Evolutionary conservation across 1,140 invertebrate genomes (phyloP), one percentile per base, ranked within the genome.

Genomic region (Agrilus planipennis): DNA sequence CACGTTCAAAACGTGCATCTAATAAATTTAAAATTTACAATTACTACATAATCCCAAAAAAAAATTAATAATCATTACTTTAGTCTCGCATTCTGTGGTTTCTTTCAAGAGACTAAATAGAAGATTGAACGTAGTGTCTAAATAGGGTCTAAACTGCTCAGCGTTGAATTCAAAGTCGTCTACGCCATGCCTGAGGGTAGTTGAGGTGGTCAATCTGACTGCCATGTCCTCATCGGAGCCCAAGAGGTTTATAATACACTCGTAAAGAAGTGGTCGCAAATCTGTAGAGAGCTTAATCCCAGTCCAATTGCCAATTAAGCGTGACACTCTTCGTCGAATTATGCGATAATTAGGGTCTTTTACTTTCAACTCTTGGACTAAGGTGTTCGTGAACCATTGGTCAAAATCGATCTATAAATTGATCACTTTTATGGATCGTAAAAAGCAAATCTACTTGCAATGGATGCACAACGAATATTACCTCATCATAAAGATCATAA

Each of bases 101-200:
- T 92, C 84, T 57, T 87, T 85, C 31, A 96, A 65, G 31, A 96
- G 69, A 41, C 76, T 66, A 65, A 92, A 93, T 2, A 95, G 66
- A 28, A 84, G 69, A 34, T 73, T 70, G 57, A 93, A 90, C 2
- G 75, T 69, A 12, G 77, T 68, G 20, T 84, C 77, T 25, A 92
- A 72, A 63, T 79, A 94, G 9, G 84, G 78, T 38, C 78, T 70
- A 58, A 95, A 93, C 53, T 86, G 77, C 37, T 90, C 81, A 1
- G 77, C 71, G 53, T 80, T 77, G 64, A 95, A 95, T 59, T 91
- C 86, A 70, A 94, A 94, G 61, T 93, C 88, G 60, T 93, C 88
- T 11, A 95, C 77, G 1, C 81, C 79, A 47, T 74, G 73, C 58
- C 84, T 81, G 3, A 97, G 66, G 58, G 69, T 82, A 62, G 43